Evolutionary conservation across 2,888 invertebrate genomes (phyloP).

Genomic region (Synanthedon andrenaeformis): DNA sequence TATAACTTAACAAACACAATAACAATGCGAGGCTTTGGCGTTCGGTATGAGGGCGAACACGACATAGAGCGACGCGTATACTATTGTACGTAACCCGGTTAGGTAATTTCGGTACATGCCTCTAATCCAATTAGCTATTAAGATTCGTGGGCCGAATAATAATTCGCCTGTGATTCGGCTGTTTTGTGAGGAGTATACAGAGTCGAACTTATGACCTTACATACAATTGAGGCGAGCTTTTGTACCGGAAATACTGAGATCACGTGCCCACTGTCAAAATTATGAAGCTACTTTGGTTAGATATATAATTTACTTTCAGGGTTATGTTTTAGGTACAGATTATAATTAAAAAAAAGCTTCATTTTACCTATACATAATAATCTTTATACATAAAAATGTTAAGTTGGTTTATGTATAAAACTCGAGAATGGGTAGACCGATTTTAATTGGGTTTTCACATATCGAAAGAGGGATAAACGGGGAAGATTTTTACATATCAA

Average conservation of each 20-base stretch:
- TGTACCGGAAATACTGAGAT: conserved; percentile 7
- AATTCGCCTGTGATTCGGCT: conserved; percentile 48
- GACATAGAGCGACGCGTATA: conserved; percentile 23
- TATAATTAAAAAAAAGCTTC: too few species aligned
- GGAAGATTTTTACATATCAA: too few species aligned
- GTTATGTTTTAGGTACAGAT: too few species aligned
- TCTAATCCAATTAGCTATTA: conserved; percentile 71
- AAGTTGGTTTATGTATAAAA: too few species aligned
- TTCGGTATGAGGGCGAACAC: conserved; percentile 18
- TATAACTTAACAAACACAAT: conserved; percentile 45
- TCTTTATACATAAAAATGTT: too few species aligned
- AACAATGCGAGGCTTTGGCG: conserved; percentile 23
- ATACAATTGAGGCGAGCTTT: conserved; percentile 22
- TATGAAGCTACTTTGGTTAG: too few species aligned
- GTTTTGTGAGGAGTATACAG: conserved; percentile 43
- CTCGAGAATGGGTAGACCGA: too few species aligned
- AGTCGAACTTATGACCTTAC: conserved; percentile 38
- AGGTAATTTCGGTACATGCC: conserved; percentile 66
- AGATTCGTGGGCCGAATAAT: conserved; percentile 67
- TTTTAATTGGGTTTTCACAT: too few species aligned
- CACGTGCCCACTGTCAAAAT: conserved; percentile 13
- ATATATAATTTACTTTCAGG: too few species aligned
- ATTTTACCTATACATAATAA: too few species aligned
- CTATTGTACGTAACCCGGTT: conserved; percentile 60
- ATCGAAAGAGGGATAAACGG: too few species aligned